Conservation (phyloP, 2,113 vertebrate genomes). For the Chelonoidis abingdonii region DNA sequence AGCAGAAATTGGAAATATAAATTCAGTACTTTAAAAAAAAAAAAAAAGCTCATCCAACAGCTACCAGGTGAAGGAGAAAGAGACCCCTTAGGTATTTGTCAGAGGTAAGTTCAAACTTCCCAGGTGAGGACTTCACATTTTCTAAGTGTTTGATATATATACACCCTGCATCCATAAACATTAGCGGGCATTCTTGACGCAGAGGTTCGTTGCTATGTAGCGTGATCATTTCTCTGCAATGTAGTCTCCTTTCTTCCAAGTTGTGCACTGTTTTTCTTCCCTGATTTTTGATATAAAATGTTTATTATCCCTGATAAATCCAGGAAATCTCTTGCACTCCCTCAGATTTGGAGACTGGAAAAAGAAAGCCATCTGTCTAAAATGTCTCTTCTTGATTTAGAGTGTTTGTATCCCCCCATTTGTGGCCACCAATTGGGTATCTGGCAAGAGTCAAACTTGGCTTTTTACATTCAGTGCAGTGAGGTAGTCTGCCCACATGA, state of each 20-base stretch:
- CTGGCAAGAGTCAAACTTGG: neutral
- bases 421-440: neutral
- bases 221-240: neutral
- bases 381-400: neutral
- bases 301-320: neutral
- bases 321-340: neutral
- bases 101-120: neutral
- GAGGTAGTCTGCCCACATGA: neutral
- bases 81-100: neutral
- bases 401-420: neutral
- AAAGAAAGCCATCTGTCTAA: neutral
- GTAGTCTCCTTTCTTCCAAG: neutral
- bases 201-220: neutral
- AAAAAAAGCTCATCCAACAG: neutral
- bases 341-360: neutral
- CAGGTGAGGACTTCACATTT: neutral
- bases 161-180: neutral
- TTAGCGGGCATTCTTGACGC: neutral
- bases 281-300: neutral
- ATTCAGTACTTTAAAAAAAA: neutral
- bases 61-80: neutral
- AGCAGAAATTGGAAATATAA: neutral
- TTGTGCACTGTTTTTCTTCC: neutral
- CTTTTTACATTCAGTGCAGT: neutral
- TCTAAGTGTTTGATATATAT: neutral